Evolutionary conservation across 2,888 invertebrate species (phyloP).

Genomic region (Macrophya alboannulata): DNA sequence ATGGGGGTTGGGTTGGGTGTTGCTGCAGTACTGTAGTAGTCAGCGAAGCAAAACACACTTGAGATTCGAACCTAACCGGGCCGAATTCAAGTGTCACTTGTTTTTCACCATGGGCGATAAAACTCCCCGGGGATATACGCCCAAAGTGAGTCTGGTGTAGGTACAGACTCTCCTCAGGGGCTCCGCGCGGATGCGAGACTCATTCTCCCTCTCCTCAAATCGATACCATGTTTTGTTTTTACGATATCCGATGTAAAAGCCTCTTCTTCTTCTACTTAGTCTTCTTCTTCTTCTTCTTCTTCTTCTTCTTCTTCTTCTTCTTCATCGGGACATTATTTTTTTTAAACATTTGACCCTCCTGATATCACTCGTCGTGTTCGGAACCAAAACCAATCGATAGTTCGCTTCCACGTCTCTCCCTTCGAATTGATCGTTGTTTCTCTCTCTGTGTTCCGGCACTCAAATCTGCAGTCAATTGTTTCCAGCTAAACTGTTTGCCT

Average conservation of each 20-base stretch:
- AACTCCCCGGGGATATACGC: constrained; percentile 68
- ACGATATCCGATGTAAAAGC: constrained; percentile 68
- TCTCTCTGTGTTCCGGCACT: constrained; percentile 71
- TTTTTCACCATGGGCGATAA: constrained; percentile 66
- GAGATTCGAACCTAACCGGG: constrained; percentile 60
- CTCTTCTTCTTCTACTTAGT: too few species aligned
- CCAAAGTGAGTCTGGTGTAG: constrained; percentile 58
- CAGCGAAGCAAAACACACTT: constrained; percentile 68
- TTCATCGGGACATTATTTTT: background rate
- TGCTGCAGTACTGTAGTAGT: background rate
- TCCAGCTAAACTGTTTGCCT: constrained; percentile 80
- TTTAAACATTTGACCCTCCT: constrained; percentile 5
- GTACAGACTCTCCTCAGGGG: constrained; percentile 50
- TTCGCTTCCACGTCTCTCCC: constrained; percentile 37
- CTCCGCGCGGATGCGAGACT: background rate
- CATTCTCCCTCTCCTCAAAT: constrained; percentile 64
- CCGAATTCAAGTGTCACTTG: constrained; percentile 76
- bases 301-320: constrained; percentile 39
- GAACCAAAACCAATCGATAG: background rate
- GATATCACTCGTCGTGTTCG: constrained; percentile 49
- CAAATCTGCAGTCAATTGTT: constrained; percentile 80
- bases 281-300: background rate
- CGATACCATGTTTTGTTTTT: constrained; percentile 70
- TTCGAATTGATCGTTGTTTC: background rate
- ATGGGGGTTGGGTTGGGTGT: background rate